Conservation (phyloP, 2,797 vertebrate species). For the Borostomias antarcticus region DNA sequence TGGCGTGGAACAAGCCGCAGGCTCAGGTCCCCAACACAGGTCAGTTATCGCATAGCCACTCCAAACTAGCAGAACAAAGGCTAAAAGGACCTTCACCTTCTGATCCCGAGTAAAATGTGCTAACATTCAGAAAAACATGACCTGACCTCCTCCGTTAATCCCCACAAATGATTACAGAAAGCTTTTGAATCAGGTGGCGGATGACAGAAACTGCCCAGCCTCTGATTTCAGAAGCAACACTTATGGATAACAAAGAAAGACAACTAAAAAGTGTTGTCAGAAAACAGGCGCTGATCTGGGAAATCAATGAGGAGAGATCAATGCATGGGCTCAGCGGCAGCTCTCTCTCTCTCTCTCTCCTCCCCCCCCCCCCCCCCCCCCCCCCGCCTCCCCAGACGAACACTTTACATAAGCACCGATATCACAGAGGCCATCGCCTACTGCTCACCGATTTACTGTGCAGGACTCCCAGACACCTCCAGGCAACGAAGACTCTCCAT, state of each 20-base stretch:
- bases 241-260: constrained; percentile 71
- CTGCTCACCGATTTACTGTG: constrained; percentile 65
- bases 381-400: constrained; percentile 4
- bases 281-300: constrained; percentile 68
- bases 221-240: constrained; percentile 66
- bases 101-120: background rate
- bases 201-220: constrained; percentile 56
- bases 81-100: constrained; percentile 29
- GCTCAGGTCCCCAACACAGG: constrained; percentile 54
- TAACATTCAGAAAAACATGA: background rate
- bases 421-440: constrained; percentile 62
- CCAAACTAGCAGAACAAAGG: constrained; percentile 26
- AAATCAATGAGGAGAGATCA: constrained; percentile 77
- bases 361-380: background rate
- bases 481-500: constrained; percentile 58
- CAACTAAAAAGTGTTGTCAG: constrained; percentile 71
- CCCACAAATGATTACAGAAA: constrained; percentile 46
- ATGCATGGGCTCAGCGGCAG: constrained; percentile 43
- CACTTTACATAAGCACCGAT: constrained; percentile 70
- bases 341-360: background rate
- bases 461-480: constrained; percentile 62
- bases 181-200: constrained; percentile 30
- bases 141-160: constrained; percentile 32
- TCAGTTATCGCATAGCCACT: constrained; percentile 33
- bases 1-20: constrained; percentile 14